Conservation (phyloP, 2,888 invertebrate species). For the Hemistola chrysoprasaria region DNA sequence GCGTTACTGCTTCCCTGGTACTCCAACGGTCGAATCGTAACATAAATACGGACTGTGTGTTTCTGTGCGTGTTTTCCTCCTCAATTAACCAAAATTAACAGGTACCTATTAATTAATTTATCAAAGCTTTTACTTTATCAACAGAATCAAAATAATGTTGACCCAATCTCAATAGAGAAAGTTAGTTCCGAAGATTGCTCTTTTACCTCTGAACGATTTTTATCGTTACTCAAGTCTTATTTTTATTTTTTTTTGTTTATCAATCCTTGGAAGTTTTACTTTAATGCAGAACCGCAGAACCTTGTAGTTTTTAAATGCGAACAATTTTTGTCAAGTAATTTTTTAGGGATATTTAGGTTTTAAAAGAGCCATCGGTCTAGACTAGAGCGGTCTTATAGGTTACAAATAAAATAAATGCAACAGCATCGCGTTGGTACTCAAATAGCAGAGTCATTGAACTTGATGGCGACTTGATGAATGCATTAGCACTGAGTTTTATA, state of each 20-base stretch:
- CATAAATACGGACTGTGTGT: conserved; percentile 43
- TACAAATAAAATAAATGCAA: conserved; percentile 54
- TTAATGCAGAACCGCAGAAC: conserved; percentile 18
- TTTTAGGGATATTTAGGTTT: too few species aligned
- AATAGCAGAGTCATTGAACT: conserved; percentile 66
- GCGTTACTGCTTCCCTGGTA: conserved; percentile 54
- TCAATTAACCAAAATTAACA: conserved; percentile 4
- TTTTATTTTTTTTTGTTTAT: conserved; percentile 7
- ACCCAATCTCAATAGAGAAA: conserved; percentile 22
- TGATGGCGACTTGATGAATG: conserved; percentile 56
- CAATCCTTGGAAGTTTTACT: conserved; percentile 11
- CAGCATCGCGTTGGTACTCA: conserved; percentile 49
- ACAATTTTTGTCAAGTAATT: neutral
- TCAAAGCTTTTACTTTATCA: too few species aligned
- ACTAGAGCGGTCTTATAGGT: conserved; percentile 37
- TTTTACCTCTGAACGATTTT: conserved; percentile 14
- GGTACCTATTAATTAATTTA: conserved; percentile 15
- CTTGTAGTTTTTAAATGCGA: conserved; percentile 4
- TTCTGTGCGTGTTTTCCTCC: conserved; percentile 34
- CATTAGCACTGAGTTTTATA: conserved; percentile 26
- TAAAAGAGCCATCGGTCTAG: neutral
- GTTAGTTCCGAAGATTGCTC: conserved; percentile 10
- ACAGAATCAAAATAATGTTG: conserved; percentile 15
- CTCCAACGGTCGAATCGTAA: conserved; percentile 41
- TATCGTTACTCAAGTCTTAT: conserved; percentile 12